A percentile compares a stretch with the other conserved stretches of the same genome.
These are phyloP conservation scores for Psittacara wagleri DNA, from an alignment of 2,113 vertebrate genomes.

Conservation along the genomic window DNA sequence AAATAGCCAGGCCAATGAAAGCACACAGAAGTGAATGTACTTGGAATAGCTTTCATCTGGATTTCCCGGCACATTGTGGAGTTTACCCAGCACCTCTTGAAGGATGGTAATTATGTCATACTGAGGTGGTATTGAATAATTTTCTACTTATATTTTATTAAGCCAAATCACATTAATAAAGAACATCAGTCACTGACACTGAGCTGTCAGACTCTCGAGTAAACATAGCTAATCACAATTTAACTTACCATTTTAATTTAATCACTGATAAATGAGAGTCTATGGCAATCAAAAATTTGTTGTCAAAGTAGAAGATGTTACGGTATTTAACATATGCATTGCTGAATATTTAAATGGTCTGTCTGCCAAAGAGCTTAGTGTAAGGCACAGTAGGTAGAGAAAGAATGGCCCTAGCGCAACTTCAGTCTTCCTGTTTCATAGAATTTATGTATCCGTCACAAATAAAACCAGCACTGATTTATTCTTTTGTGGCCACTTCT, in stretches of 20 bases:
- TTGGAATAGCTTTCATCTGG: neutral
- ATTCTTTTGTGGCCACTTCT: neutral
- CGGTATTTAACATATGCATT: neutral
- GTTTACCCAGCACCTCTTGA: neutral
- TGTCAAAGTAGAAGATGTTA: neutral
- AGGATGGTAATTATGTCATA: neutral
- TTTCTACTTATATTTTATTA: neutral
- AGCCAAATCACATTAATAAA: neutral
- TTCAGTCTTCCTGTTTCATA: neutral
- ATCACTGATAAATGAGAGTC: neutral
- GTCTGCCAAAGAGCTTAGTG: neutral
- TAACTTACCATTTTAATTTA: neutral
- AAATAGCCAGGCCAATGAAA: neutral
- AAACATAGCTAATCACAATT: neutral
- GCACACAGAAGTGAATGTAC: neutral
- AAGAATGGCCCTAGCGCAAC: neutral
- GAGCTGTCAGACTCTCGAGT: neutral
- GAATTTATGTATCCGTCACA: slow-evolving; percentile 23
- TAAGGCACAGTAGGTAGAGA: neutral
- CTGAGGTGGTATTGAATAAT: neutral
- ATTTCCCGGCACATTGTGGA: neutral
- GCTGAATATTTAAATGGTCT: neutral
- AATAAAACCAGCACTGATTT: slow-evolving; percentile 4
- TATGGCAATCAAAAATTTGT: neutral
- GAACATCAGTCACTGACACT: neutral